phyloP scores from a whole-genome alignment of 2,113 vertebrate species.

The Meleagris gallopavo region DNA sequence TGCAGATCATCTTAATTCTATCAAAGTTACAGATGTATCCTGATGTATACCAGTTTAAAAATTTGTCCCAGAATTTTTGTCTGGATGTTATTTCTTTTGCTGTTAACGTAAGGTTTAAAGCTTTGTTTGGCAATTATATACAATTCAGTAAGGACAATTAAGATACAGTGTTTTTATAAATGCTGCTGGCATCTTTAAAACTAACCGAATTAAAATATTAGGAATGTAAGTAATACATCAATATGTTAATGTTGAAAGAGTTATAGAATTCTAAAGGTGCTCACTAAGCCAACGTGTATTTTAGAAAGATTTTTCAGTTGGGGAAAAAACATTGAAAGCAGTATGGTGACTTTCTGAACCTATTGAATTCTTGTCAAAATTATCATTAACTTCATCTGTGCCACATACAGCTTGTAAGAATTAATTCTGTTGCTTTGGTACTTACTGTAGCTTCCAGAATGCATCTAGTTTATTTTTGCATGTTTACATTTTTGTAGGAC shows the following conservation, averaged over 20 bases:
- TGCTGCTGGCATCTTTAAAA: neutral
- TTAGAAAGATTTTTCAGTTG: neutral
- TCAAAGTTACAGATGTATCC: neutral
- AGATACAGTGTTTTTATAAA: neutral
- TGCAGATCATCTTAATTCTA: neutral
- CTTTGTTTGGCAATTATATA: neutral
- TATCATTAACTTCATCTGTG: neutral
- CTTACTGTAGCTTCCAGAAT: constrained; percentile 3
- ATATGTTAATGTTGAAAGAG: neutral
- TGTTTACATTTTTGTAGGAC: neutral
- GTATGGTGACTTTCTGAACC: neutral
- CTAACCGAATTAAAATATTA: neutral
- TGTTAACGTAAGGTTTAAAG: neutral
- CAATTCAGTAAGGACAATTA: neutral
- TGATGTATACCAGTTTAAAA: neutral
- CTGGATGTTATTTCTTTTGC: neutral
- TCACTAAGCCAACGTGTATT: neutral
- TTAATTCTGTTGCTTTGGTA: neutral
- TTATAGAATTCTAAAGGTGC: neutral
- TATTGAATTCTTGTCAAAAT: neutral
- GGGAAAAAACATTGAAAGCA: neutral
- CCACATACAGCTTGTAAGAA: neutral
- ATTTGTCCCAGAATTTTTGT: neutral
- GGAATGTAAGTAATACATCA: neutral
- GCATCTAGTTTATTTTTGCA: neutral